Conservation (phyloP, 2,797 vertebrate genomes). For the Tiaroga cobitis region DNA sequence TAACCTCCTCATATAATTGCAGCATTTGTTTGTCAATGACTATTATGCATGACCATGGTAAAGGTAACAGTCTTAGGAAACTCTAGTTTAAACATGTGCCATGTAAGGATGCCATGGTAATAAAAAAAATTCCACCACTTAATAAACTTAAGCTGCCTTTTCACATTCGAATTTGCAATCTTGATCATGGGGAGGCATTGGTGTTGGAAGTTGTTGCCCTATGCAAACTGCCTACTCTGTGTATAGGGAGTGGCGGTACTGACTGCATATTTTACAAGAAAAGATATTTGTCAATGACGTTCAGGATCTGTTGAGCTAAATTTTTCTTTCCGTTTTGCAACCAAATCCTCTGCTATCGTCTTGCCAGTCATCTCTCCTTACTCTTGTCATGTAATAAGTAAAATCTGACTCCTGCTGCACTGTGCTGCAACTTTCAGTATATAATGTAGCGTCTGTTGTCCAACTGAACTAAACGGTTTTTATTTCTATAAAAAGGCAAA, state of each 20-base stretch:
- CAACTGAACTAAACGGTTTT: neutral
- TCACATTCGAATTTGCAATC: neutral
- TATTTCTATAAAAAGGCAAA: neutral
- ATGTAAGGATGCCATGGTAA: neutral
- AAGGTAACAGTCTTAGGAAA: neutral
- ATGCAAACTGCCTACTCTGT: neutral
- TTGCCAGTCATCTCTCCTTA: neutral
- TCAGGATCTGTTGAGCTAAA: neutral
- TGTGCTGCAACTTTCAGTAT: neutral
- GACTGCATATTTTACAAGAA: neutral
- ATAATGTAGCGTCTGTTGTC: neutral
- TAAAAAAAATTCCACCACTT: neutral
- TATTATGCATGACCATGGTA: neutral
- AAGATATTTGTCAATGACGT: neutral
- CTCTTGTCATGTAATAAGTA: neutral
- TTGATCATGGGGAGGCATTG: neutral
- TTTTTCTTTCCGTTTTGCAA: neutral
- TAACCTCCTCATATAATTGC: slow-evolving; percentile 33
- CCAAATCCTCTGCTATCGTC: neutral
- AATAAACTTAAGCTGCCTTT: neutral
- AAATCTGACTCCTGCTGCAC: neutral
- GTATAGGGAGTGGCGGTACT: neutral
- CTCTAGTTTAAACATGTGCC: neutral
- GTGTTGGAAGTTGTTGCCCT: neutral
- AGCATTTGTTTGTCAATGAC: neutral